phyloP scores from a whole-genome alignment of 2,797 vertebrate species.

The Muraenolepis orangiensis region DNA sequence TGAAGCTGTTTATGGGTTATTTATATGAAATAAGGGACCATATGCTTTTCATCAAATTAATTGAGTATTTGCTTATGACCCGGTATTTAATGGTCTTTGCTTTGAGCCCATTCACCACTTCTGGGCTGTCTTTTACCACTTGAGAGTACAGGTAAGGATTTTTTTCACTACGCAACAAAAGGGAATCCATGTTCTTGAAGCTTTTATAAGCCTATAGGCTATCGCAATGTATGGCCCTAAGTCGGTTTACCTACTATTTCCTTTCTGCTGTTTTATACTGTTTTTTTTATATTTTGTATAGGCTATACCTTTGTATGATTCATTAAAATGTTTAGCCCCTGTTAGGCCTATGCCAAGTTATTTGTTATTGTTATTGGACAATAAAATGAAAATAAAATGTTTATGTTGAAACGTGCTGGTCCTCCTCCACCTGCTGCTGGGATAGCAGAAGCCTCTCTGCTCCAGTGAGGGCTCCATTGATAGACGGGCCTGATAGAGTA shows the following conservation, averaged over 20 bases:
- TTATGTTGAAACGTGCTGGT: not conserved
- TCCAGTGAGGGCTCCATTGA: no score
- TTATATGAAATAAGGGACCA: conserved; percentile 17
- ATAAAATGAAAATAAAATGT: conserved; percentile 4
- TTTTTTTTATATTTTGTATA: conserved; percentile 17
- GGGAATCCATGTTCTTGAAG: conserved; percentile 39
- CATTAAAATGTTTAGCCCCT: not conserved
- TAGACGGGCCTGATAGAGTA: no score
- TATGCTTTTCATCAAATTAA: conserved; percentile 3
- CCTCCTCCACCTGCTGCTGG: no score
- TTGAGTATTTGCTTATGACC: not conserved
- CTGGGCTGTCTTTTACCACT: not conserved
- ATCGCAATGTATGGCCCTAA: not conserved
- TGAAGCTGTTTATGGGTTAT: conserved; percentile 28
- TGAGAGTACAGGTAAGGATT: not conserved
- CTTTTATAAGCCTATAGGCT: conserved; percentile 11
- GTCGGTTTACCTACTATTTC: conserved; percentile 19
- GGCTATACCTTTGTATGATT: conserved; percentile 16
- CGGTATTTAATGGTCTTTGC: conserved; percentile 16
- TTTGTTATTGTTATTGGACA: conserved; percentile 24
- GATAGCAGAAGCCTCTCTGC: no score
- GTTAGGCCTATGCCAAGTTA: not conserved
- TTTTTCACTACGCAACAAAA: conserved; percentile 35
- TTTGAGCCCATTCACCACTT: conserved; percentile 12
- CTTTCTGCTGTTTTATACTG: conserved; percentile 20